phyloP scores from a whole-genome alignment of 2,113 vertebrate species.

The Notarius quadriscutis region DNA sequence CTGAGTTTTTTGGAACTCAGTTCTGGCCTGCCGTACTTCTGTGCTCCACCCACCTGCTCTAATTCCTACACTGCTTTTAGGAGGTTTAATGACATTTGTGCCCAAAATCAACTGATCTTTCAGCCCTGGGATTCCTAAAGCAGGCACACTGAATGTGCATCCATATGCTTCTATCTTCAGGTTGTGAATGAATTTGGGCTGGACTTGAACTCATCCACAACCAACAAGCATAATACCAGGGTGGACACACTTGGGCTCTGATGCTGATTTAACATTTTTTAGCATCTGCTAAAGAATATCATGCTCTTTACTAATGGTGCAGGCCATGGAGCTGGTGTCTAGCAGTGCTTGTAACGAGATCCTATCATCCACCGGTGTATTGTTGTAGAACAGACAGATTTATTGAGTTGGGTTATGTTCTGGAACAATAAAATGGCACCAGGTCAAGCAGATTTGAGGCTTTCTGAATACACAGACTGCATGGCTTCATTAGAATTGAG shows the following conservation, averaged over 20 bases:
- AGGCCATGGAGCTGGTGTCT: neutral
- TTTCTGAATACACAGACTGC: neutral
- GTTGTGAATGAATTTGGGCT: too few species aligned
- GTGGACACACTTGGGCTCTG: too few species aligned
- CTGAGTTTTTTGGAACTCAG: too few species aligned
- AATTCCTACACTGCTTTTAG: neutral
- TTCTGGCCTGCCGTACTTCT: too few species aligned
- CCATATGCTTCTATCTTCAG: neutral
- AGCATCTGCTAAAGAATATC: too few species aligned
- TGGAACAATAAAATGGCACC: neutral
- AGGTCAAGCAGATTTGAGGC: neutral
- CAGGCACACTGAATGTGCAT: neutral
- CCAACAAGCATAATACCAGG: too few species aligned
- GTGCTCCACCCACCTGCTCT: too few species aligned
- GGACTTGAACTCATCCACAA: too few species aligned
- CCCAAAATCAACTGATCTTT: neutral
- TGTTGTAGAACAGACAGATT: neutral
- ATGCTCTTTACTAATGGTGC: too few species aligned
- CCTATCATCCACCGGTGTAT: neutral
- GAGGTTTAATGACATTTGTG: neutral
- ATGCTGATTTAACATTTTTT: too few species aligned
- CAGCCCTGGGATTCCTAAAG: neutral
- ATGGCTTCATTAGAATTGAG: neutral
- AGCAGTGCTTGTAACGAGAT: neutral
- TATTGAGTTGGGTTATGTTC: neutral